Percentiles rank a stretch among this genome's conserved stretches.
Evolutionary conservation across 2,888 invertebrate species (phyloP).

Genomic region (Seladonia tumulorum): DNA sequence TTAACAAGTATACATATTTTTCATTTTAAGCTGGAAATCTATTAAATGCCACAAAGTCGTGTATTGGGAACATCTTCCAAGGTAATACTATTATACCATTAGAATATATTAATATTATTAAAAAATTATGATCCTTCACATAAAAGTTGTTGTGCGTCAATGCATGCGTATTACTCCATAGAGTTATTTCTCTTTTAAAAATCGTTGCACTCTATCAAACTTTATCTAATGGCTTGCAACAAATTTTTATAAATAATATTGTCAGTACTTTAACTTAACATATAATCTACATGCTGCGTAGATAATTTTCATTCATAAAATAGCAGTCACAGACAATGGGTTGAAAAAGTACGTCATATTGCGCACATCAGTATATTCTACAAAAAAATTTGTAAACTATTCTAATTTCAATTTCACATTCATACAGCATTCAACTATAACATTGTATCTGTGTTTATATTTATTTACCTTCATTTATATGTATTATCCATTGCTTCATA

Average conservation of each 20-base stretch:
- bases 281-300: not conserved
- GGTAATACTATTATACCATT: conserved; percentile 63
- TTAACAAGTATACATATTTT: not conserved
- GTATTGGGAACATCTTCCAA: conserved; percentile 69
- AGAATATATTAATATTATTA: conserved; percentile 9
- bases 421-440: not conserved
- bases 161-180: no score
- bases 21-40: conserved; percentile 59
- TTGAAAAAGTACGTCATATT: not conserved
- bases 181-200: not conserved
- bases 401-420: not conserved
- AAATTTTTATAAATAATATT: not conserved
- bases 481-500: not conserved
- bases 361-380: not conserved
- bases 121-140: not conserved
- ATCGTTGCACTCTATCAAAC: not conserved
- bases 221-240: not conserved
- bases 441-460: not conserved
- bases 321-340: not conserved
- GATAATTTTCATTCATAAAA: not conserved
- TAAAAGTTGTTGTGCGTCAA: no score
- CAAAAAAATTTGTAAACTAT: not conserved
- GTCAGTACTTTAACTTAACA: not conserved
- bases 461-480: not conserved
- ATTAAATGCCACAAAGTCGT: conserved; percentile 59